Conservation (phyloP, 2,797 vertebrate genomes). For the Eulemur mongoz region DNA sequence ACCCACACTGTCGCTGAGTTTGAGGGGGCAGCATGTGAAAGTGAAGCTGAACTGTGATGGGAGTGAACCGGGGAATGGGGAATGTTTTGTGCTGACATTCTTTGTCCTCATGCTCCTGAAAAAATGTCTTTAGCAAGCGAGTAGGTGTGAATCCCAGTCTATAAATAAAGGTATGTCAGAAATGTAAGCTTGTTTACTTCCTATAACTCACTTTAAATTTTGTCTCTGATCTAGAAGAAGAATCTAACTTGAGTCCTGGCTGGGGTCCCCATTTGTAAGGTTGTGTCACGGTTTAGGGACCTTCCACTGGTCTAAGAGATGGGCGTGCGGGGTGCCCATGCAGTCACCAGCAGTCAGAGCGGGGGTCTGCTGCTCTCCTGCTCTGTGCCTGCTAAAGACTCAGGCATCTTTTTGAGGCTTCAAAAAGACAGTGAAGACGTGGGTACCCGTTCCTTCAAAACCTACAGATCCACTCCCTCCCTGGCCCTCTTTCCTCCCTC, state of each 20-base stretch:
- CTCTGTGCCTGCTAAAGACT: background rate
- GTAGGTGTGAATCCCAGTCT: background rate
- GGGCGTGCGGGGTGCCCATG: background rate
- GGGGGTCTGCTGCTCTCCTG: background rate
- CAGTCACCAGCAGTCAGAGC: background rate
- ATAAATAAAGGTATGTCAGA: background rate
- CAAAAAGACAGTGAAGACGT: background rate
- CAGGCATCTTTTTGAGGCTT: background rate
- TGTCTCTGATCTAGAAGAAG: background rate
- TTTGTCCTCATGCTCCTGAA: background rate
- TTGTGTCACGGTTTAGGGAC: background rate
- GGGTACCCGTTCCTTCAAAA: background rate
- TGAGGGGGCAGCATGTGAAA: background rate
- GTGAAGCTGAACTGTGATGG: background rate
- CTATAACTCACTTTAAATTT: background rate
- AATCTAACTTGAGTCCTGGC: background rate
- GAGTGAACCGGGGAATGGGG: background rate
- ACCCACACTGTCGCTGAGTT: background rate
- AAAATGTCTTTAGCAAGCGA: background rate
- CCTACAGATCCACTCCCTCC: background rate
- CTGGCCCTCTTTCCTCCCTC: background rate
- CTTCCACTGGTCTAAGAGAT: background rate
- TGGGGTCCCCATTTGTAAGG: background rate
- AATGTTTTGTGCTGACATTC: background rate
- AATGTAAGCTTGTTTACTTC: background rate